phyloP scores from a whole-genome alignment of 2,797 vertebrate genomes.

The Aotus griseimembra region DNA sequence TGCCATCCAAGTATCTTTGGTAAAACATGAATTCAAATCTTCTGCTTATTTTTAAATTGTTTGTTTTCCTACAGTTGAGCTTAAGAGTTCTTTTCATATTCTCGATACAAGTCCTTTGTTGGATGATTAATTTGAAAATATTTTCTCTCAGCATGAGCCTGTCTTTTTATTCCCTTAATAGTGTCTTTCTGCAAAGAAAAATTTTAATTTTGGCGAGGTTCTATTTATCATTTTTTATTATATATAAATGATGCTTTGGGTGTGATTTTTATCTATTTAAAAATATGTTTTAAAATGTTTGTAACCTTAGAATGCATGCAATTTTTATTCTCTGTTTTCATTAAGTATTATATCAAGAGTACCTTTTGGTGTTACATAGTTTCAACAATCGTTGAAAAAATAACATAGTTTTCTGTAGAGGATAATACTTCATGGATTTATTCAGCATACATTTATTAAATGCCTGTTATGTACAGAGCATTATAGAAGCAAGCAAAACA shows the following conservation, averaged over 20 bases:
- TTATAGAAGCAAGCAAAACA: neutral
- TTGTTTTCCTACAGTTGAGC: neutral
- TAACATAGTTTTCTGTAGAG: neutral
- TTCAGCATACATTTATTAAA: neutral
- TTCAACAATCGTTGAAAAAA: neutral
- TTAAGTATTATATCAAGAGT: neutral
- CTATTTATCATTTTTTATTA: neutral
- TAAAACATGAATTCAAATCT: neutral
- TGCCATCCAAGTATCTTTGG: neutral
- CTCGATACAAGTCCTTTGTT: neutral
- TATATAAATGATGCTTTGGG: neutral
- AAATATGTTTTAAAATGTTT: neutral
- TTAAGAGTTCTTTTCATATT: neutral
- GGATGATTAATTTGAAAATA: neutral
- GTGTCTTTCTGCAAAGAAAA: neutral
- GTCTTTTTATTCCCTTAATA: neutral
- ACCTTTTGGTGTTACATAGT: neutral
- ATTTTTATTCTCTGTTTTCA: neutral
- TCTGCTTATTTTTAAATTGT: neutral
- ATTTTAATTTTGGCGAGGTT: neutral
- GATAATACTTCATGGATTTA: neutral
- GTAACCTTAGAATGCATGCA: neutral
- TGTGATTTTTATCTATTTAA: neutral
- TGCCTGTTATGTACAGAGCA: neutral
- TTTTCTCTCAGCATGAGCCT: neutral